Evolutionary conservation across 92 coral and sea anemone genomes (phyloP).

Genomic region (Bergia sp.): DNA sequence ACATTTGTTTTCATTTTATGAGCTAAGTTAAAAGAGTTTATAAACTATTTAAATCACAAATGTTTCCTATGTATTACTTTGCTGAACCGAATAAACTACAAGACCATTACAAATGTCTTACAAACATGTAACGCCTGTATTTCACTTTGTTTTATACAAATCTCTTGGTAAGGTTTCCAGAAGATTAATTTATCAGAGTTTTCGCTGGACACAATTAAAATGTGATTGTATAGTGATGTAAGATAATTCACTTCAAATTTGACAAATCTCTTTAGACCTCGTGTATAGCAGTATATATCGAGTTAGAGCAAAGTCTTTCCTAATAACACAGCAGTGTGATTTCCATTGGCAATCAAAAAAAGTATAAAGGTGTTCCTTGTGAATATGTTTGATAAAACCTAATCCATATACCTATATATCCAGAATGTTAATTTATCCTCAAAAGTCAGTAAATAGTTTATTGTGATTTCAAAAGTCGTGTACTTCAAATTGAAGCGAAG

Average conservation of each 20-base stretch:
- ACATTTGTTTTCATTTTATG: background rate
- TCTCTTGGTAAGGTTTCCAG: background rate
- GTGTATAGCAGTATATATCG: background rate
- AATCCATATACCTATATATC: background rate
- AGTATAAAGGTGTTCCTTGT: background rate
- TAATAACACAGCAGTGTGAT: background rate
- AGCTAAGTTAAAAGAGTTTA: constrained; percentile 5
- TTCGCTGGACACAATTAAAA: constrained; percentile 13
- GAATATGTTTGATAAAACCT: background rate
- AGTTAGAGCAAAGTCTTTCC: background rate
- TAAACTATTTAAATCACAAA: background rate
- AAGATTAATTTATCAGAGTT: background rate
- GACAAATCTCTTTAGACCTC: background rate
- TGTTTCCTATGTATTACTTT: background rate
- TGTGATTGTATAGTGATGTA: background rate
- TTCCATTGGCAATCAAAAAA: background rate
- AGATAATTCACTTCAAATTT: background rate
- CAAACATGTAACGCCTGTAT: constrained; percentile 10
- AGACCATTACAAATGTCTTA: background rate
- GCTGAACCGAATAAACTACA: background rate
- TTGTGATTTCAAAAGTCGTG: background rate
- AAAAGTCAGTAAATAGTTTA: background rate
- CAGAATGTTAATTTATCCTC: background rate
- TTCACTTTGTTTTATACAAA: background rate
- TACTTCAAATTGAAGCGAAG: background rate